phyloP scores from a whole-genome alignment of 2,113 vertebrate genomes.

The Accipiter virgatus region DNA sequence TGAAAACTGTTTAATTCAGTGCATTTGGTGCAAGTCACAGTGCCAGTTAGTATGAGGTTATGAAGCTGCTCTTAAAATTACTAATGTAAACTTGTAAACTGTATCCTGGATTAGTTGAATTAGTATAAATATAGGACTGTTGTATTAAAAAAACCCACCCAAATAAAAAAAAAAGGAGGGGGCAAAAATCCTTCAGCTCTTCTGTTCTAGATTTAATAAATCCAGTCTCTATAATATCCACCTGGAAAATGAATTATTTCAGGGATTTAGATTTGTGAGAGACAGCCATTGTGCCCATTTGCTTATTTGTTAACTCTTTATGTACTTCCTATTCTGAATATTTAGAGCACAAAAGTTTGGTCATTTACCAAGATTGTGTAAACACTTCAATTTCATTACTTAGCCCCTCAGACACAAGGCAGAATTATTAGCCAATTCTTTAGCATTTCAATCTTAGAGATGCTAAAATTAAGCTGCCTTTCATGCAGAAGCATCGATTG shows the following conservation, averaged over 20 bases:
- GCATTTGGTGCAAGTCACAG: neutral
- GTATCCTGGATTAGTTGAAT: neutral
- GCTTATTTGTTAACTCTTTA: neutral
- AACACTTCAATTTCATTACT: neutral
- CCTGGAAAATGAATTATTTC: neutral
- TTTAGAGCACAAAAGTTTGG: neutral
- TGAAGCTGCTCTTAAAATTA: neutral
- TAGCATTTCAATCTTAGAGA: neutral
- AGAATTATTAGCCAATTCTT: neutral
- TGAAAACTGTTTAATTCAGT: neutral
- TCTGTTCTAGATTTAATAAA: neutral
- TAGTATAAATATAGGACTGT: neutral
- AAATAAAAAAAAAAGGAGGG: too few relatives aligned
- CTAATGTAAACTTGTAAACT: neutral
- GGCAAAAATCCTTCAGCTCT: neutral
- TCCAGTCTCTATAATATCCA: neutral
- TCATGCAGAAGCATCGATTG: neutral
- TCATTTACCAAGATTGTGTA: neutral
- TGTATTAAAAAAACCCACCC: neutral
- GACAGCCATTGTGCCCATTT: neutral
- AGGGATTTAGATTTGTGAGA: neutral
- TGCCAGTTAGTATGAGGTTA: neutral
- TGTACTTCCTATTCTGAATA: neutral
- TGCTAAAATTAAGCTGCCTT: neutral
- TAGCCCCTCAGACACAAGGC: neutral